Evolutionary conservation across 2,797 vertebrate genomes (phyloP).

Genomic region (Pipistrellus kuhlii): DNA sequence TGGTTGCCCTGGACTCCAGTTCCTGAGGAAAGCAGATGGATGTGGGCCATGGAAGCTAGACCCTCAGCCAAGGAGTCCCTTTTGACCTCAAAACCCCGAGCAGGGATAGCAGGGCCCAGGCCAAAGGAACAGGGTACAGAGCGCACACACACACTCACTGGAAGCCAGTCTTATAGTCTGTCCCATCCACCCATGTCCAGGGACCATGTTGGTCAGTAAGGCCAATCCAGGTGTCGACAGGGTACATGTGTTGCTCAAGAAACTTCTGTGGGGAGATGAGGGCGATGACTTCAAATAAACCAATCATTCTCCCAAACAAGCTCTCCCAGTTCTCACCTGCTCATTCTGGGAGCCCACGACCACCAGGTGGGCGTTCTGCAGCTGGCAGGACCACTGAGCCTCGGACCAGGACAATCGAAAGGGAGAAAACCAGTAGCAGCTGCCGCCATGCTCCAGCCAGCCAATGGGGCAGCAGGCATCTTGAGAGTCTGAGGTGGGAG

Average conservation of each 20-base stretch:
- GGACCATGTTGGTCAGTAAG: constrained; percentile 87
- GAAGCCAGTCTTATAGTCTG: constrained; percentile 84
- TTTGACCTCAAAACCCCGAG: not conserved
- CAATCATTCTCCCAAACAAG: not conserved
- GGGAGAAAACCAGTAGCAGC: constrained; percentile 84
- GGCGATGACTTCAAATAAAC: no score
- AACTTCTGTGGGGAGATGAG: constrained; percentile 78
- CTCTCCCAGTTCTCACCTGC: constrained; percentile 84
- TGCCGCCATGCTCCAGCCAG: constrained; percentile 80
- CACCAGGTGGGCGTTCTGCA: constrained; percentile 83
- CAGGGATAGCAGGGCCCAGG: accelerated
- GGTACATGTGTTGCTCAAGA: constrained; percentile 73
- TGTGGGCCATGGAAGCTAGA: no score
- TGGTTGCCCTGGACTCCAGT: constrained; percentile 87
- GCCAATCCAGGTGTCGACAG: constrained; percentile 88
- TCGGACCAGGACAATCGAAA: constrained; percentile 79
- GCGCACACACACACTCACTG: constrained; percentile 81
- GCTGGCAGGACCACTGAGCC: constrained; percentile 85
- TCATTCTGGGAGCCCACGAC: constrained; percentile 86
- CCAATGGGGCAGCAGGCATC: constrained; percentile 77
- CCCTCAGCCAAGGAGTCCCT: no score
- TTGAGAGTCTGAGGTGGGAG: not conserved
- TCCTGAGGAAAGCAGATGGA: constrained; percentile 53
- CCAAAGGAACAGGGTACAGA: accelerated
- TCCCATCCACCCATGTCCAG: constrained; percentile 92